Percentiles rank a stretch among this genome's conserved stretches.
These are phyloP conservation scores for Carcharodon carcharias DNA, from an alignment of 2,797 vertebrate genomes.

Conservation along the genomic window DNA sequence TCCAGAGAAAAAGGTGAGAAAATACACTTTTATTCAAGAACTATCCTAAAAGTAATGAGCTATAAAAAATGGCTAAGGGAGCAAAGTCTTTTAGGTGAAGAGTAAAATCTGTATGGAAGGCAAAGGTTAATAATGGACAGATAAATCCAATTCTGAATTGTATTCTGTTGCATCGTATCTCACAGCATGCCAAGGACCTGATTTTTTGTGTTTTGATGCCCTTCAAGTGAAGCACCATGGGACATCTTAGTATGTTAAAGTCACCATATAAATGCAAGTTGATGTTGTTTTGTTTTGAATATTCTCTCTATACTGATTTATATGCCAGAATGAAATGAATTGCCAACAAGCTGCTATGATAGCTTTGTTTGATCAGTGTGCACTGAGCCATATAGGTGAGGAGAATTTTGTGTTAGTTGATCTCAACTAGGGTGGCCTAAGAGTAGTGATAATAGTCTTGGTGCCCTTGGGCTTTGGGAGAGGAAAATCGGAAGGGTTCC, in stretches of 20 bases:
- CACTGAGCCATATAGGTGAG: background rate
- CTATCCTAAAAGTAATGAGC: background rate
- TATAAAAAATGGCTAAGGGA: background rate
- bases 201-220: background rate
- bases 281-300: background rate
- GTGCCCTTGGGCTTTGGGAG: background rate
- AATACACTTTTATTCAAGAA: background rate
- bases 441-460: background rate
- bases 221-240: background rate
- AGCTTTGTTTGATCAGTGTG: background rate
- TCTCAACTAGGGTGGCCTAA: conserved; percentile 29
- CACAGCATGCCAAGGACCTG: background rate
- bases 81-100: background rate
- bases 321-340: background rate
- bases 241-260: background rate
- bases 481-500: background rate
- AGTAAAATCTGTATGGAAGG: background rate
- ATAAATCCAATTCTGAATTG: background rate
- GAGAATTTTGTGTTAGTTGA: background rate
- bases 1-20: background rate
- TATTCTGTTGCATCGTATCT: background rate
- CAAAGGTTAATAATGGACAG: background rate
- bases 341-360: background rate
- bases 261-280: too few relatives aligned
- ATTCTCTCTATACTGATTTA: background rate